Evolutionary conservation across 2,888 invertebrate genomes (phyloP).

Genomic region (Phalera bucephala): DNA sequence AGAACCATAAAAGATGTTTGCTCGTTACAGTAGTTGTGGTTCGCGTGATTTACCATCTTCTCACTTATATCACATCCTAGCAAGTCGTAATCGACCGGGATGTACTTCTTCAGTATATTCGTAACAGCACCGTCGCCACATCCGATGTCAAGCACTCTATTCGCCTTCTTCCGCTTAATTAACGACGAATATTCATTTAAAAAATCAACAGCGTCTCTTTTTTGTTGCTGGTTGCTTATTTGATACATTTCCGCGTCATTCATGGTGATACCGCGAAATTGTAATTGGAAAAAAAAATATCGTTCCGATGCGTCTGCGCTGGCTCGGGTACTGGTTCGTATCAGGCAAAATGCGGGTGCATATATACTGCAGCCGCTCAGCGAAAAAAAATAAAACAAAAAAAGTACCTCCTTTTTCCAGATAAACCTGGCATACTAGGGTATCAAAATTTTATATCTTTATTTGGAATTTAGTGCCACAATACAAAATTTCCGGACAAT

Average conservation of each 20-base stretch:
- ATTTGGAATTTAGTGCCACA: too few species aligned
- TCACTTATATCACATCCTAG: slow-evolving; percentile 4
- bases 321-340: not conserved
- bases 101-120: slow-evolving; percentile 2
- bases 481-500: too few species aligned
- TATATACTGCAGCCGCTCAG: not conserved
- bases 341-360: not conserved
- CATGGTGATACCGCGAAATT: too few species aligned
- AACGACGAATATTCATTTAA: slow-evolving; percentile 4
- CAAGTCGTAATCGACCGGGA: slow-evolving; percentile 4
- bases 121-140: slow-evolving; percentile 17
- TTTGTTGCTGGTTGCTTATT: slow-evolving; percentile 53
- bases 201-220: not conserved
- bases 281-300: not conserved
- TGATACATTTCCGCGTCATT: not conserved
- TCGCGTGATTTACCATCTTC: slow-evolving; percentile 4
- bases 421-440: too few species aligned
- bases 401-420: too few species aligned
- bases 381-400: too few species aligned
- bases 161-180: slow-evolving; percentile 3
- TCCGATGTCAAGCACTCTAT: slow-evolving; percentile 10
- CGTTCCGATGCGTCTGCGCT: not conserved
- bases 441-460: too few species aligned
- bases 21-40: slow-evolving; percentile 1
- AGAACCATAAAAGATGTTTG: slow-evolving; percentile 1